These are phyloP conservation scores for Netelia melanura DNA, from an alignment of 2,888 invertebrate species.

Conservation along the genomic window DNA sequence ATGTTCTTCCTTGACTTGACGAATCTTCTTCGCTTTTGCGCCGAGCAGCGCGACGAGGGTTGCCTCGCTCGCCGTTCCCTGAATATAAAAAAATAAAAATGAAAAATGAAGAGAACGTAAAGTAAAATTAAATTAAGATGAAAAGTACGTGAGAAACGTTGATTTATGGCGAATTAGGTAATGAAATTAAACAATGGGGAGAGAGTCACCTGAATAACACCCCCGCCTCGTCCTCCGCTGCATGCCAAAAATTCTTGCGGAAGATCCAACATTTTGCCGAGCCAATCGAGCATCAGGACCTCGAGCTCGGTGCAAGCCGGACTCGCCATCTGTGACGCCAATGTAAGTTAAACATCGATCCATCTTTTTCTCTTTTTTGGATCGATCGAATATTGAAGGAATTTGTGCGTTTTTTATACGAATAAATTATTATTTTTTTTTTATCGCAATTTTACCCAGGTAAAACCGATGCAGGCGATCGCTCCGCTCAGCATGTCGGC, in stretches of 20 bases:
- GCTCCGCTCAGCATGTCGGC: conserved; percentile 98
- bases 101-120: neutral
- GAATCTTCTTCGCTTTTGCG: conserved; percentile 91
- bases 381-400: neutral
- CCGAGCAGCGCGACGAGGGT: conserved; percentile 96
- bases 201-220: conserved; percentile 89
- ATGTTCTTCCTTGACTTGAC: conserved; percentile 89
- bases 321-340: conserved; percentile 91
- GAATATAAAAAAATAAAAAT: conserved; percentile 74
- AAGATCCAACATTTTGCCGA: conserved; percentile 96
- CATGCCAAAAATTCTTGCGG: conserved; percentile 94
- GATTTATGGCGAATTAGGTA: neutral
- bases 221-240: conserved; percentile 92
- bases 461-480: conserved; percentile 98
- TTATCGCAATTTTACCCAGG: conserved; percentile 90
- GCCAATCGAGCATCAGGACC: conserved; percentile 97
- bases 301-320: conserved; percentile 98
- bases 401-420: conserved; percentile 12
- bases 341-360: conserved; percentile 11
- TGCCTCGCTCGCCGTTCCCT: conserved; percentile 98
- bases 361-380: conserved; percentile 39
- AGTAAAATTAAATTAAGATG: neutral
- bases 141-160: neutral
- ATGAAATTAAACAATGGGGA: neutral
- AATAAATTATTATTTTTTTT: conserved; percentile 15